Percentiles rank a stretch among this genome's conserved stretches.
These are phyloP conservation scores for Pterophyllum scalare DNA, from an alignment of 2,113 vertebrate genomes.

Conservation along the genomic window DNA sequence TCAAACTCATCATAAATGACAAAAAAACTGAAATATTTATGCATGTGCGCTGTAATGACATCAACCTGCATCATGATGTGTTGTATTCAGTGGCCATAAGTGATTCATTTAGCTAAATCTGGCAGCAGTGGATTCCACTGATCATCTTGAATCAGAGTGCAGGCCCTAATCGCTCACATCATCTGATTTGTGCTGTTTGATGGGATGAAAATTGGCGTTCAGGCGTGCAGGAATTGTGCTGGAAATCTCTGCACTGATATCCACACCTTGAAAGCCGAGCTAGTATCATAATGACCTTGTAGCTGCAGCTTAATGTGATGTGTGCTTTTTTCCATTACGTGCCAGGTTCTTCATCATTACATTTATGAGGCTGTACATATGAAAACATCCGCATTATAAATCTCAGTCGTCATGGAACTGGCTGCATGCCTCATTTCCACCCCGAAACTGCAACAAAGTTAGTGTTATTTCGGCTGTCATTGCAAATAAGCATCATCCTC, in stretches of 20 bases:
- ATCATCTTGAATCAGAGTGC: neutral
- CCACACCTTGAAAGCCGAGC: slow-evolving; percentile 9
- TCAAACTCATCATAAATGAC: neutral
- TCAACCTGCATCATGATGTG: neutral
- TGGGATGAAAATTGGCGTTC: slow-evolving; percentile 43
- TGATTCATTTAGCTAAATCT: neutral
- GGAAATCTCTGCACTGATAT: slow-evolving; percentile 28
- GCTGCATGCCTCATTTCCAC: neutral
- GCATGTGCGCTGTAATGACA: neutral
- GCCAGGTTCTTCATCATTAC: neutral
- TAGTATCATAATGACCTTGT: neutral
- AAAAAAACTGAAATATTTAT: neutral
- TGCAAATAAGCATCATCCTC: neutral
- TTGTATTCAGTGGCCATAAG: neutral
- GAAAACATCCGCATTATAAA: neutral
- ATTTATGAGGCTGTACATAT: neutral
- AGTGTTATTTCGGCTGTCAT: slow-evolving; percentile 14
- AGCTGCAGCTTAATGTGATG: neutral
- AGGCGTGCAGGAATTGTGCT: slow-evolving; percentile 28
- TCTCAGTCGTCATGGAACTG: neutral
- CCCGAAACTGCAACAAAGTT: neutral
- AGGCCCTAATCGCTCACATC: slow-evolving; percentile 31
- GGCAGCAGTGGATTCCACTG: neutral
- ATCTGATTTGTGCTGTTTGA: slow-evolving; percentile 1
- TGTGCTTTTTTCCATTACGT: neutral